Percentiles rank a stretch among this genome's conserved stretches.
Conservation (phyloP, 1,140 invertebrate genomes). For the Pseudomyrmex dendroicus region DNA sequence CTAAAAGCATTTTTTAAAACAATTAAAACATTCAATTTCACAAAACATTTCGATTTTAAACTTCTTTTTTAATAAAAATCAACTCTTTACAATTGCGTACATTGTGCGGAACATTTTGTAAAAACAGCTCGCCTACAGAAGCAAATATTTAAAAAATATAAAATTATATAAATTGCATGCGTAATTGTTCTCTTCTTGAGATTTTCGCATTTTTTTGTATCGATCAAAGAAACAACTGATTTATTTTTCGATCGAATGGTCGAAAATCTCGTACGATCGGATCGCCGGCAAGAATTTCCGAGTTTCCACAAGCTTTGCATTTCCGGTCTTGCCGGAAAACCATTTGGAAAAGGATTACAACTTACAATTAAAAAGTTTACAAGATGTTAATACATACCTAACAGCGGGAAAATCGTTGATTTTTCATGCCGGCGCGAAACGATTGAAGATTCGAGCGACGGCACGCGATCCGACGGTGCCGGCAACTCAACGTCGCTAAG, state of each 20-base stretch:
- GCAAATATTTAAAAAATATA: not conserved
- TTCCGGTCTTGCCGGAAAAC: not conserved
- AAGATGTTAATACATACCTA: slow-evolving; percentile 39
- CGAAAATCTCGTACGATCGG: not conserved
- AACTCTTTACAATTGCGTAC: too few species aligned
- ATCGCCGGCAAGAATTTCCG: slow-evolving; percentile 15
- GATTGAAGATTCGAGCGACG: slow-evolving; percentile 45
- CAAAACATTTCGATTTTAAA: too few species aligned
- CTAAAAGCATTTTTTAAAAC: too few species aligned
- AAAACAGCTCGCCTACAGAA: not conserved
- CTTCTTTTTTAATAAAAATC: too few species aligned
- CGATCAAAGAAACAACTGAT: slow-evolving; percentile 2
- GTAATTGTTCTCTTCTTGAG: not conserved
- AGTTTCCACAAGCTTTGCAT: not conserved
- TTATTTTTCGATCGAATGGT: slow-evolving; percentile 9
- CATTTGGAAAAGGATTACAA: not conserved
- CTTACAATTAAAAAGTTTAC: not conserved
- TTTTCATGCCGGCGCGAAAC: slow-evolving; percentile 3
- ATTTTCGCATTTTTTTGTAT: not conserved
- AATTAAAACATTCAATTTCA: too few species aligned
- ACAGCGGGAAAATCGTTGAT: not conserved
- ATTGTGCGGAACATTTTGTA: too few species aligned
- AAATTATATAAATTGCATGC: not conserved
- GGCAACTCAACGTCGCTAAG: not conserved
- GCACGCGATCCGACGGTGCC: slow-evolving; percentile 24